Percentiles rank a stretch among this genome's conserved stretches.
Evolutionary conservation across 2,888 invertebrate species (phyloP).

Genomic region (Drosophila tanythrix): DNA sequence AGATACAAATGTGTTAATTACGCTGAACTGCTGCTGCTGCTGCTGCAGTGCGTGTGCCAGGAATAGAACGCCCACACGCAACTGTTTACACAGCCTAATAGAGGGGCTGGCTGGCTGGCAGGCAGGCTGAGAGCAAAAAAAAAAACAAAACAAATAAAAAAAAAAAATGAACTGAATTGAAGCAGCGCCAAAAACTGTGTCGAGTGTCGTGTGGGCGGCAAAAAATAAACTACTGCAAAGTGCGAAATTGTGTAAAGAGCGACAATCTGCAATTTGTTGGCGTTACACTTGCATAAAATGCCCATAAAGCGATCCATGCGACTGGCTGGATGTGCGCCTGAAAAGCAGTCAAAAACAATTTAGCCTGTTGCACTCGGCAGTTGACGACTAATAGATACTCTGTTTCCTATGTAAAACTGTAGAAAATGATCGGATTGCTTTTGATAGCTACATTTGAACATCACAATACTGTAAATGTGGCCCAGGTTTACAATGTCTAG

Average conservation of each 20-base stretch:
- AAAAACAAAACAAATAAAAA: background rate
- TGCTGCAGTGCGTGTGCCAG: conserved; percentile 70
- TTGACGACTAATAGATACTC: background rate
- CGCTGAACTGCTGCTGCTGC: conserved; percentile 41
- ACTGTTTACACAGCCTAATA: conserved; percentile 46
- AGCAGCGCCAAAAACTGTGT: conserved; percentile 60
- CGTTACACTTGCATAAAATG: conserved; percentile 14
- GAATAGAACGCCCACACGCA: conserved; percentile 81
- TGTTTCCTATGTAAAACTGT: background rate
- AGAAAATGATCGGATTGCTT: background rate
- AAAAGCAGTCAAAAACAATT: background rate
- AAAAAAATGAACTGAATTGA: conserved; percentile 27
- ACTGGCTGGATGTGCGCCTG: background rate
- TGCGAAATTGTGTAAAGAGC: conserved; percentile 73
- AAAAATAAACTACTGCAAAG: conserved; percentile 49
- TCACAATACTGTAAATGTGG: background rate
- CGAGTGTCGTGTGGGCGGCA: conserved; percentile 71
- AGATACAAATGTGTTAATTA: conserved; percentile 81
- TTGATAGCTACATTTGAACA: background rate
- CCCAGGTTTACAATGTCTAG: background rate
- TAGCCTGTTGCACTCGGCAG: background rate
- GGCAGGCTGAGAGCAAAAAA: conserved; percentile 4
- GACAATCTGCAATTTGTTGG: conserved; percentile 68
- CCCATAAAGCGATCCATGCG: conserved; percentile 8
- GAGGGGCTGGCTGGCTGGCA: background rate